These are phyloP conservation scores for Aurelia sp. DNA, from an alignment of 30 jellyfish, hydroid and myxozoan species.

Conservation along the genomic window DNA sequence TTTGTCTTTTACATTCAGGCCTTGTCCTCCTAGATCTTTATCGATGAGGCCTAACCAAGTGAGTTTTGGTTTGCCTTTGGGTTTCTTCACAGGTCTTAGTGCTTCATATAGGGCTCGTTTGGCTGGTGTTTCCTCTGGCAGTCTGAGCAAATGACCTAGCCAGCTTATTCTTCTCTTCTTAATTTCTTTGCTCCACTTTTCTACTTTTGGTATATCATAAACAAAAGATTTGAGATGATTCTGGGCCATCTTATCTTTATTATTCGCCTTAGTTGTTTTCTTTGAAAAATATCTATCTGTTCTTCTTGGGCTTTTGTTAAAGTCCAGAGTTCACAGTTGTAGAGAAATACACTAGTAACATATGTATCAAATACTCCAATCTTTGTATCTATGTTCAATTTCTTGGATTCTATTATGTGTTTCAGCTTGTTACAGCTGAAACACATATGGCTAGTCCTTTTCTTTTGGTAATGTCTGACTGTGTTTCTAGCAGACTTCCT, in stretches of 20 bases:
- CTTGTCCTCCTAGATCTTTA: no score
- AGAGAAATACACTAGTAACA: neutral
- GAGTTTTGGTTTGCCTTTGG: neutral
- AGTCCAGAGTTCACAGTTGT: neutral
- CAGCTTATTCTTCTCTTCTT: neutral
- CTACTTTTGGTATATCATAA: neutral
- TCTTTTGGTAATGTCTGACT: neutral
- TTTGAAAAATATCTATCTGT: neutral
- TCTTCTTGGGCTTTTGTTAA: neutral
- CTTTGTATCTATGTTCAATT: neutral
- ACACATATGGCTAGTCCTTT: neutral
- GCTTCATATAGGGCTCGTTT: neutral
- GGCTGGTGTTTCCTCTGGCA: neutral
- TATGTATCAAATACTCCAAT: neutral
- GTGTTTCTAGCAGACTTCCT: slow-evolving; percentile 7
- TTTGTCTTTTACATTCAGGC: neutral
- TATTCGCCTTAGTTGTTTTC: neutral
- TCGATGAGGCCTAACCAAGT: no score
- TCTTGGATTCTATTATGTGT: no score
- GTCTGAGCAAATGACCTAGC: neutral
- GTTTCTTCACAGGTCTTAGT: neutral
- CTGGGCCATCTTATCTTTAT: neutral
- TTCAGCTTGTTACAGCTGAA: neutral
- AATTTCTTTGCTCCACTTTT: neutral
- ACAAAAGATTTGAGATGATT: neutral